These are phyloP conservation scores for Trachurus trachurus DNA, from an alignment of 2,797 vertebrate genomes.

Conservation along the genomic window DNA sequence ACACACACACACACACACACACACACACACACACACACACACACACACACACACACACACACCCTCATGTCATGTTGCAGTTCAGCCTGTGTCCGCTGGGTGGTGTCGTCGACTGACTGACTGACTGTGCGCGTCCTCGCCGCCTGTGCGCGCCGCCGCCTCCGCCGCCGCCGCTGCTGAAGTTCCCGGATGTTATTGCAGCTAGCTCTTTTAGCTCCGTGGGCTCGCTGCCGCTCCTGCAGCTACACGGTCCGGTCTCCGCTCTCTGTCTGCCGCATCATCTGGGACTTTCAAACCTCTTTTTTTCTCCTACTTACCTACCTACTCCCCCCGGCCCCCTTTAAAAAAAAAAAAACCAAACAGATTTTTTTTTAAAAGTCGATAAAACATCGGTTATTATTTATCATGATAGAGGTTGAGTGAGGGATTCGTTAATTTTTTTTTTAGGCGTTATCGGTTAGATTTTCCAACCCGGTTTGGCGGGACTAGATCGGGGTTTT, in stretches of 20 bases:
- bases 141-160: constrained; percentile 1
- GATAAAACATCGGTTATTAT: constrained; percentile 24
- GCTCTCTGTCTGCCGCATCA: constrained; percentile 63
- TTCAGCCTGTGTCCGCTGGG: not conserved
- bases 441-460: constrained; percentile 37
- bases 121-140: constrained; percentile 18
- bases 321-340: constrained; percentile 33
- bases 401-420: constrained; percentile 73
- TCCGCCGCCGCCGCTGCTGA: constrained; percentile 21
- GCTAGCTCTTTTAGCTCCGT: constrained; percentile 78
- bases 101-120: too few relatives aligned
- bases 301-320: not conserved
- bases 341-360: not conserved
- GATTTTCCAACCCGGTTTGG: constrained; percentile 70
- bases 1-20: too few relatives aligned
- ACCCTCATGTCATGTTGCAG: not conserved
- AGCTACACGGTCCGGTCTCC: constrained; percentile 41
- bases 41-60: too few relatives aligned
- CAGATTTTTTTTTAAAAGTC: constrained; percentile 21
- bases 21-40: too few relatives aligned
- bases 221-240: constrained; percentile 65
- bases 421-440: constrained; percentile 50
- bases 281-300: constrained; percentile 66
- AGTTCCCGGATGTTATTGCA: constrained; percentile 84
- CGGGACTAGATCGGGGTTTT: constrained; percentile 70